These are phyloP conservation scores for Pterocles gutturalis DNA, from an alignment of 2,113 vertebrate species.

Conservation along the genomic window DNA sequence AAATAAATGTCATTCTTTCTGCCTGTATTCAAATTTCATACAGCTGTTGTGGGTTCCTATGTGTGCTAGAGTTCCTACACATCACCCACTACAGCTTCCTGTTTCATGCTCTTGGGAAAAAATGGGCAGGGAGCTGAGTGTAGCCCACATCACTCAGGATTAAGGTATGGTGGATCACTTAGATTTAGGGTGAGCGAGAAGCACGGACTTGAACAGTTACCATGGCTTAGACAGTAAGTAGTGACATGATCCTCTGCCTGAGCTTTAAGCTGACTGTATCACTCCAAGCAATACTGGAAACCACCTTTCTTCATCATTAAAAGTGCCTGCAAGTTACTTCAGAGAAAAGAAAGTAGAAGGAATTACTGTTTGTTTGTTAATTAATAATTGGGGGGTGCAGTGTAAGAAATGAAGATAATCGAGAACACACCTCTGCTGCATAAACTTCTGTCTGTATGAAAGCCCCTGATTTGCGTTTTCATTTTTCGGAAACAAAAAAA, in stretches of 20 bases:
- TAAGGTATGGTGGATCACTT: neutral
- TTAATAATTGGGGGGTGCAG: neutral
- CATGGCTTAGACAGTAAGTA: rapidly evolving
- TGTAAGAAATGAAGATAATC: neutral
- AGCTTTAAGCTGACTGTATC: neutral
- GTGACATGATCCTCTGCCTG: neutral
- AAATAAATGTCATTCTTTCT: neutral
- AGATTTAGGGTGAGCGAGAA: neutral
- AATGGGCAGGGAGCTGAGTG: neutral
- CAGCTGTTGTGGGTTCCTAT: neutral
- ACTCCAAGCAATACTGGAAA: neutral
- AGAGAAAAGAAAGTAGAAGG: neutral
- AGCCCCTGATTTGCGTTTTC: neutral
- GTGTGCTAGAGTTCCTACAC: neutral
- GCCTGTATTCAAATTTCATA: neutral
- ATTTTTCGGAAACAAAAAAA: neutral
- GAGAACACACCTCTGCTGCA: neutral
- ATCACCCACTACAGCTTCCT: neutral
- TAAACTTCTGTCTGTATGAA: neutral
- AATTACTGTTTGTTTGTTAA: neutral
- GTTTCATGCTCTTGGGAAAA: neutral
- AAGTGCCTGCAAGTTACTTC: neutral
- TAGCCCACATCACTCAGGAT: neutral
- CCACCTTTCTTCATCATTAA: neutral
- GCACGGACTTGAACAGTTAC: neutral